These are phyloP conservation scores for Sebastes alutus DNA, from an alignment of 2,797 vertebrate genomes.

Conservation along the genomic window DNA sequence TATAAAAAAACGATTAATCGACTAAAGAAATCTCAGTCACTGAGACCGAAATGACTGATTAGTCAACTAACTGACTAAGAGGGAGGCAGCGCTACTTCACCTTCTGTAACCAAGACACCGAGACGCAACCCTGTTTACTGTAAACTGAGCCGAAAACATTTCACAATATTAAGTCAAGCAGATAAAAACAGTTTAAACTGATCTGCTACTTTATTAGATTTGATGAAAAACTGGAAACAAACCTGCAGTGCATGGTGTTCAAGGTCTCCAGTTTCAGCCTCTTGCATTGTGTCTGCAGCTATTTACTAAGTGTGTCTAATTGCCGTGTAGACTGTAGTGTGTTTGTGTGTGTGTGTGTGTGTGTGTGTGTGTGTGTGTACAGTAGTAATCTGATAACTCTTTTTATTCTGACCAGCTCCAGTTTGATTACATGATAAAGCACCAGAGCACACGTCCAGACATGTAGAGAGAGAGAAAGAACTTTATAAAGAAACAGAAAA, in stretches of 20 bases:
- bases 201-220: neutral
- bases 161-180: neutral
- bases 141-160: neutral
- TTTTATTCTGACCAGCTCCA: neutral
- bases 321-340: neutral
- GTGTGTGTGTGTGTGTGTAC: constrained; percentile 16
- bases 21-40: too few relatives aligned
- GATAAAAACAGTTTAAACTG: neutral
- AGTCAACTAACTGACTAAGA: too few relatives aligned
- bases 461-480: neutral
- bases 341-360: neutral
- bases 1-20: too few relatives aligned
- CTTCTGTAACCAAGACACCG: neutral
- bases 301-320: neutral
- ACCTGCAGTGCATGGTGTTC: neutral
- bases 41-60: too few relatives aligned
- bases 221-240: neutral
- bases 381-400: neutral
- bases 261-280: neutral
- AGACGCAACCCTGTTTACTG: neutral
- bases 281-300: neutral
- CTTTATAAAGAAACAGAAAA: neutral
- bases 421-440: constrained; percentile 1
- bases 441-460: neutral
- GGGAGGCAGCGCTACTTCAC: too few relatives aligned